These are phyloP conservation scores for Sebastes vulpes DNA, from an alignment of 2,797 vertebrate genomes.

Conservation along the genomic window DNA sequence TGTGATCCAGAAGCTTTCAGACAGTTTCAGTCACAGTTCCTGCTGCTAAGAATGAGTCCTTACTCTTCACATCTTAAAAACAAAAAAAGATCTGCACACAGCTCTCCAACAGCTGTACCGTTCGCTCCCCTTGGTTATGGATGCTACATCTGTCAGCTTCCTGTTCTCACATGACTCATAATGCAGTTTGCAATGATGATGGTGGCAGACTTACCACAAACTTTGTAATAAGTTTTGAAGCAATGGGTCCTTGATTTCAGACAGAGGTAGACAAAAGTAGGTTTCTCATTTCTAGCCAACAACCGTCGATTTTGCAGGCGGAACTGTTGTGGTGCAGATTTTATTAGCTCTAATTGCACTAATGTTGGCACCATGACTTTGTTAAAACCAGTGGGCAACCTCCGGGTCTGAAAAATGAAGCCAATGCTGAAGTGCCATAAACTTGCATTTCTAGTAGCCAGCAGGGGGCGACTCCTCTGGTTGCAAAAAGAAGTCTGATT, in stretches of 20 bases:
- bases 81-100: not conserved
- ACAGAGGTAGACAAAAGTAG: not conserved
- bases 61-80: not conserved
- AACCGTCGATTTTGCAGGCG: not conserved
- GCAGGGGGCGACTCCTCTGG: too few species aligned
- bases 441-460: too few species aligned
- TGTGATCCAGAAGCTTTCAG: not conserved
- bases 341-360: not conserved
- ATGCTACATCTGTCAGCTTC: not conserved
- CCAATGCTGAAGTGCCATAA: too few species aligned
- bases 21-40: not conserved
- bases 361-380: not conserved
- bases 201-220: not conserved
- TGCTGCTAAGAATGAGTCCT: not conserved
- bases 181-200: not conserved
- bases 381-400: not conserved
- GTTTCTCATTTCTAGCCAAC: not conserved
- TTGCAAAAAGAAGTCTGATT: too few species aligned
- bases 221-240: not conserved
- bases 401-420: too few species aligned
- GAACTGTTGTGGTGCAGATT: not conserved
- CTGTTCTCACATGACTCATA: not conserved
- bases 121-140: not conserved
- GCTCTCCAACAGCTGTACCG: not conserved
- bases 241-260: not conserved